A percentile compares a stretch with the other conserved stretches of the same genome.
phyloP scores from a whole-genome alignment of 2,113 vertebrate genomes.

The Chauna torquata region DNA sequence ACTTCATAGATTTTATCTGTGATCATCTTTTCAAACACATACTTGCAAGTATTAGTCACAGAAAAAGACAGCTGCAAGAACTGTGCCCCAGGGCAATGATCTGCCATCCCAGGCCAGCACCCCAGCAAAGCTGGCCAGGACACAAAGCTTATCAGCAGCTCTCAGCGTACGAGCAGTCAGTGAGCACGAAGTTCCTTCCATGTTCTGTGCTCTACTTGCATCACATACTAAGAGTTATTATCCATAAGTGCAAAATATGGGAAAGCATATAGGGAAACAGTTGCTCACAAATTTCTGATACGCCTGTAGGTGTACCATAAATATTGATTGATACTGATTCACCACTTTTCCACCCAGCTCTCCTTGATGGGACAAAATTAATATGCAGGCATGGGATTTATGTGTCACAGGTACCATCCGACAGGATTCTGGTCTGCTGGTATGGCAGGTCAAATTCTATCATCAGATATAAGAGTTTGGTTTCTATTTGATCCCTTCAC shows the following conservation, averaged over 20 bases:
- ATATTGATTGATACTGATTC: background rate
- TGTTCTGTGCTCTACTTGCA: background rate
- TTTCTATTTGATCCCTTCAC: slow-evolving; percentile 12
- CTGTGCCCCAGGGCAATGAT: accelerated
- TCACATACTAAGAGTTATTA: background rate
- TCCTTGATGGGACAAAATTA: background rate
- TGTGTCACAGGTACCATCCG: background rate
- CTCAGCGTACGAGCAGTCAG: accelerated
- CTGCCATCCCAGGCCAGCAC: background rate
- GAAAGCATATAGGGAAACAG: background rate
- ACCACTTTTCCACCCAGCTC: background rate
- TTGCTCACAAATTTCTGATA: background rate
- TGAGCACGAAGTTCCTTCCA: background rate
- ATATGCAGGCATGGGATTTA: background rate
- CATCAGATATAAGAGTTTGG: background rate
- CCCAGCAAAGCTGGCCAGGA: background rate
- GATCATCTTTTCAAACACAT: background rate
- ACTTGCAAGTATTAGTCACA: background rate
- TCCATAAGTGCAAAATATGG: background rate
- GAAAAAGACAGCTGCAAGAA: accelerated
- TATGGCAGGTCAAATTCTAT: background rate
- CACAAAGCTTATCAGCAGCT: background rate
- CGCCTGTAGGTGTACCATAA: background rate
- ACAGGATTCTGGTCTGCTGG: background rate
- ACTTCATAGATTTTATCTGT: background rate